A percentile compares a stretch with the other conserved stretches of the same genome.
phyloP scores from a whole-genome alignment of 2,888 invertebrate genomes.

The Gnatocerus cornutus region DNA sequence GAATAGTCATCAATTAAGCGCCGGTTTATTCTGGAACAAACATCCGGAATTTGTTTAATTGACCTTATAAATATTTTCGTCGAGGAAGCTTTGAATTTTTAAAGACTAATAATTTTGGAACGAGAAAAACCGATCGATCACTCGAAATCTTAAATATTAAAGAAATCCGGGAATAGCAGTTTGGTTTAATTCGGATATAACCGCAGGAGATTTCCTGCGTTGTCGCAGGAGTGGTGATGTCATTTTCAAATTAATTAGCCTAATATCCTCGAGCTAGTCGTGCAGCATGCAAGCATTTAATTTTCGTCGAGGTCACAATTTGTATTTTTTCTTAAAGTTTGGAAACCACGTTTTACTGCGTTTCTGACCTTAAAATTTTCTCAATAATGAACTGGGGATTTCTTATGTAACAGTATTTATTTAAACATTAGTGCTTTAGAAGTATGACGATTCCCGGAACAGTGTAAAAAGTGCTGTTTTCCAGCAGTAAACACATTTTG shows the following conservation, averaged over 20 bases:
- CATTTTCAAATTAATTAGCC: constrained; percentile 38
- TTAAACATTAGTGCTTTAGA: constrained; percentile 10
- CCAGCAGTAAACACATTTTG: constrained; percentile 31
- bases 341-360: constrained; percentile 5
- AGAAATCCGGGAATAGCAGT: constrained; percentile 4
- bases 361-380: constrained; percentile 24
- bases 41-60: constrained; percentile 8
- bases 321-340: constrained; percentile 5
- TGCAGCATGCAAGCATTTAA: constrained; percentile 29
- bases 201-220: constrained; percentile 26
- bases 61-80: background rate
- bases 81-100: background rate
- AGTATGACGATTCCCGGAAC: constrained; percentile 34
- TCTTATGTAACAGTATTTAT: constrained; percentile 35
- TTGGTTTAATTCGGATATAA: constrained; percentile 47
- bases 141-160: background rate
- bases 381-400: constrained; percentile 20
- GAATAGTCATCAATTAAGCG: background rate
- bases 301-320: constrained; percentile 18
- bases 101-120: background rate
- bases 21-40: constrained; percentile 17
- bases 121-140: background rate
- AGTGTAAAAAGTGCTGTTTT: constrained; percentile 22
- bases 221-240: constrained; percentile 20
- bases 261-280: constrained; percentile 18